A percentile compares a stretch with the other conserved stretches of the same genome.
Evolutionary conservation across 92 coral and sea anemone genomes (phyloP).

Genomic region (Virgularia gustaviana): DNA sequence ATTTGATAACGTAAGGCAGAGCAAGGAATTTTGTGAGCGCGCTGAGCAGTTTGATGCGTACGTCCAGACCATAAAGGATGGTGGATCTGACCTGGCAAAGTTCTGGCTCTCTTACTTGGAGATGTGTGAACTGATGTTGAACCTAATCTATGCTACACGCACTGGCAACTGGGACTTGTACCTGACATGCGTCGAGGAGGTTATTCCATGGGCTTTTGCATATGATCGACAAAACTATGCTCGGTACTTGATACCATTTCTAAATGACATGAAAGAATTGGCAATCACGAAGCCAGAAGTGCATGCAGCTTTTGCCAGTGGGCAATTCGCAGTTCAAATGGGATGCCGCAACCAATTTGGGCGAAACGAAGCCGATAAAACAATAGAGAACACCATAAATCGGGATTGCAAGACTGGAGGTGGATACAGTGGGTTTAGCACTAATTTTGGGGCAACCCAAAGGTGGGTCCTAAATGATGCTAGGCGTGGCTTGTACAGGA

Average conservation of each 20-base stretch:
- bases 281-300: slow-evolving; percentile 50
- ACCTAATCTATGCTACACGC: slow-evolving; percentile 58
- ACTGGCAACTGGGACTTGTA: slow-evolving; percentile 61
- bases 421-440: slow-evolving; percentile 59
- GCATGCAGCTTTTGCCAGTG: slow-evolving; percentile 40
- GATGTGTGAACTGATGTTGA: slow-evolving; percentile 29
- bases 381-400: slow-evolving; percentile 62
- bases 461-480: slow-evolving; percentile 63
- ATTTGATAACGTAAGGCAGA: not conserved
- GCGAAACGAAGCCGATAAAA: slow-evolving; percentile 65
- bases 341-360: slow-evolving; percentile 59
- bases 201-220: slow-evolving; percentile 65
- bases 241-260: slow-evolving; percentile 49
- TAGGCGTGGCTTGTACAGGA: slow-evolving; percentile 47
- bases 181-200: slow-evolving; percentile 60
- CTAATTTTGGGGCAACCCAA: slow-evolving; percentile 65
- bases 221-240: slow-evolving; percentile 64
- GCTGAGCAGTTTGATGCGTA: not conserved
- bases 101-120: slow-evolving; percentile 7
- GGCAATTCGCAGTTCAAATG: slow-evolving; percentile 59
- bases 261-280: slow-evolving; percentile 52
- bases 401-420: slow-evolving; percentile 67
- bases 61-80: slow-evolving; percentile 5
- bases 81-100: slow-evolving; percentile 17
- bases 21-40: not conserved